These are phyloP conservation scores for Callyntrura sp. DNA, from an alignment of 2,888 invertebrate genomes.

Conservation along the genomic window DNA sequence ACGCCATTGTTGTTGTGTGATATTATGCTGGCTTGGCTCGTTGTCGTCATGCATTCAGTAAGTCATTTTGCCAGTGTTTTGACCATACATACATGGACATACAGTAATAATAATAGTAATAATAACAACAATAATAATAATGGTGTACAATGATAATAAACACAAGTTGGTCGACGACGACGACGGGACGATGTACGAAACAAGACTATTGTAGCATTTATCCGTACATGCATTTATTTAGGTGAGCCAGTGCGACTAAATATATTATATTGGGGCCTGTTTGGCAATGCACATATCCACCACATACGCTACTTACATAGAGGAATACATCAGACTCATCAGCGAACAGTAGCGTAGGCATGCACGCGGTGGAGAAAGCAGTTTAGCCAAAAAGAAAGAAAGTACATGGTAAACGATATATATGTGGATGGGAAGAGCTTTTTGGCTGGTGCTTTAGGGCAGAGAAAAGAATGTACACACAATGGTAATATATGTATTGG, in stretches of 20 bases:
- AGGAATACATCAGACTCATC: conserved; percentile 33
- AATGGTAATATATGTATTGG: conserved; percentile 8
- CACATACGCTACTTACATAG: background rate
- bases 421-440: conserved; percentile 36
- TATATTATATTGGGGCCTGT: background rate
- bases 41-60: conserved; percentile 49
- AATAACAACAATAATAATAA: conserved; percentile 39
- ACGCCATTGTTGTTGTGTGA: conserved; percentile 41
- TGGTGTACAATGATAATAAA: conserved; percentile 53
- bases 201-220: background rate
- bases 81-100: conserved; percentile 11
- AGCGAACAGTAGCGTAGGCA: background rate
- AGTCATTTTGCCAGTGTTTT: conserved; percentile 35
- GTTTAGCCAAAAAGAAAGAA: conserved; percentile 46
- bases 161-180: conserved; percentile 53
- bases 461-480: conserved; percentile 29
- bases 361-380: conserved; percentile 37
- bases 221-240: background rate
- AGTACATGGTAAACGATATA: conserved; percentile 32
- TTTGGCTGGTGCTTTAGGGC: conserved; percentile 28
- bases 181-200: conserved; percentile 33
- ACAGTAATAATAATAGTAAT: conserved; percentile 40
- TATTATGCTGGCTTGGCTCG: conserved; percentile 42
- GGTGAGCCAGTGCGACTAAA: background rate
- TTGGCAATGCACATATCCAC: background rate